Conservation (phyloP, 2,888 invertebrate species). For the Euzetes globulus region DNA sequence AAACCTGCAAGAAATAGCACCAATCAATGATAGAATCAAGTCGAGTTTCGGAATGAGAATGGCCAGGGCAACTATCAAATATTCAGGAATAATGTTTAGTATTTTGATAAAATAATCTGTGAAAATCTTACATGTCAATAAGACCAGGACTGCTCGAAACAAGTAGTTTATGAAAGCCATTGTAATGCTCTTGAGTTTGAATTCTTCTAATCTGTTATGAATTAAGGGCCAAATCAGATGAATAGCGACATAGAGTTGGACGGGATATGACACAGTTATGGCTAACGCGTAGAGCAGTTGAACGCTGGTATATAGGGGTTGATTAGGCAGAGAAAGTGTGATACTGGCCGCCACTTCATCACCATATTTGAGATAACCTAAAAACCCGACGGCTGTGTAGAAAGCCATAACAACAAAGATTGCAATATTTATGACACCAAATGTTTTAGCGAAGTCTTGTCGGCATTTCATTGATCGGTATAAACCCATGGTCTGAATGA, state of each 20-base stretch:
- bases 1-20: not conserved
- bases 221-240: conserved; percentile 30
- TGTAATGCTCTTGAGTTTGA: not conserved
- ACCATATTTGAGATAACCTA: conserved; percentile 34
- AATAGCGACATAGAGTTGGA: conserved; percentile 32
- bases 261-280: conserved; percentile 22
- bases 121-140: conserved; percentile 30
- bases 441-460: conserved; percentile 11
- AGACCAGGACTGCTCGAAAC: conserved; percentile 23
- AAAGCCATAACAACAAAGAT: conserved; percentile 21
- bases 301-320: conserved; percentile 22
- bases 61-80: conserved; percentile 27
- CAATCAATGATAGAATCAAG: conserved; percentile 21
- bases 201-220: not conserved
- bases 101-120: too few relatives aligned
- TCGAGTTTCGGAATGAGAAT: conserved; percentile 30
- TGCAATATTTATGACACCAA: conserved; percentile 31
- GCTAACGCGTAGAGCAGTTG: conserved; percentile 30
- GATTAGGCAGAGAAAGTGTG: conserved; percentile 31
- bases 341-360: conserved; percentile 22
- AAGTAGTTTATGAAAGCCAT: conserved; percentile 13
- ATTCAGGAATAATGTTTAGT: not conserved
- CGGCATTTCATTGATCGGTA: conserved; percentile 32
- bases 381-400: conserved; percentile 20
- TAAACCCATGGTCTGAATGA: conserved; percentile 32